Evolutionary conservation across 2,888 invertebrate genomes (phyloP).

Genomic region (Melinopterus prodromus): DNA sequence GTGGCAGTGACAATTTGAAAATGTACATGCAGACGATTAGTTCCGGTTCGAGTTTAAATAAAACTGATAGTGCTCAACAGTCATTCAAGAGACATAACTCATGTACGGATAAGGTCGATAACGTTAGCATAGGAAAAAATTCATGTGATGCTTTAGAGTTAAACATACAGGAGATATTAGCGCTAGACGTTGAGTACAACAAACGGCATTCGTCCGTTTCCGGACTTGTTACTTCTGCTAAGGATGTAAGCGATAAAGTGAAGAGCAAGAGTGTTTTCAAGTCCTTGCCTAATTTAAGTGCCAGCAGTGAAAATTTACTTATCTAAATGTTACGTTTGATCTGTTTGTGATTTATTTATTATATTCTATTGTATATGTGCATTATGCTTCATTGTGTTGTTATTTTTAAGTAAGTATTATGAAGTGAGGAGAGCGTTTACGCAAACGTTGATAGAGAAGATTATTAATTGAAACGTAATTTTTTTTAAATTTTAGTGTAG

Average conservation of each 20-base stretch:
- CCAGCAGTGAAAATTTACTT: conserved; percentile 71
- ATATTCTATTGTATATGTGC: conserved; percentile 18
- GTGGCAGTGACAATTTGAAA: conserved; percentile 8
- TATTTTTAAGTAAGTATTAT: not conserved
- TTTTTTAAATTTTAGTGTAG: not conserved
- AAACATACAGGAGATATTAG: conserved; percentile 62
- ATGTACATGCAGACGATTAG: conserved; percentile 37
- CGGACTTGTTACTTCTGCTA: conserved; percentile 50
- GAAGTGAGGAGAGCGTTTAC: conserved; percentile 1
- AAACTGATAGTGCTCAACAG: conserved; percentile 37
- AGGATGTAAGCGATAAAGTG: conserved; percentile 52
- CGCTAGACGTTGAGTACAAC: conserved; percentile 61
- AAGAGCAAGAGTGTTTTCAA: conserved; percentile 62
- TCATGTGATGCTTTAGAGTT: conserved; percentile 62
- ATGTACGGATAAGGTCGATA: conserved; percentile 33
- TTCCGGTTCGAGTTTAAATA: conserved; percentile 39
- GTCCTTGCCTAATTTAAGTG: conserved; percentile 76
- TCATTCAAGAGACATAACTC: conserved; percentile 30
- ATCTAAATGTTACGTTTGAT: conserved; percentile 53
- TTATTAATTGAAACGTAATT: not conserved
- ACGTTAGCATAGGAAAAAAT: conserved; percentile 44
- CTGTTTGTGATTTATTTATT: conserved; percentile 30
- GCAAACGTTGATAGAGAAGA: not conserved
- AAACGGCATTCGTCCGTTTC: conserved; percentile 53
- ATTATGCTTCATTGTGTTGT: conserved; percentile 22